A percentile compares a stretch with the other conserved stretches of the same genome.
These are phyloP conservation scores for Enteromius argenteus DNA, from an alignment of 2,797 vertebrate genomes.

Conservation along the genomic window DNA sequence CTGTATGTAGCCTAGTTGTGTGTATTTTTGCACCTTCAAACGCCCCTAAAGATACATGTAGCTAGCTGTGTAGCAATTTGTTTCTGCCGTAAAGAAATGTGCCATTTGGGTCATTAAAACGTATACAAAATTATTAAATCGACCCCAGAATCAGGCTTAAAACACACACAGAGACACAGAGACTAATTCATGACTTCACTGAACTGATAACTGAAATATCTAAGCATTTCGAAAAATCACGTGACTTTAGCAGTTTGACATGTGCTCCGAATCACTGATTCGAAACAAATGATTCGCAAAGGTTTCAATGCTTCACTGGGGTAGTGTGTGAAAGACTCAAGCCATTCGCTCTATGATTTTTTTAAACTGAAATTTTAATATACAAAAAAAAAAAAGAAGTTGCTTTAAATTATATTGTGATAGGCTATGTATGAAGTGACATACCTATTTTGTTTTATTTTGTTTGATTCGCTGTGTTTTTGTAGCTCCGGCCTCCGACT, in stretches of 20 bases:
- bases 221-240: background rate
- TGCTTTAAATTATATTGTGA: background rate
- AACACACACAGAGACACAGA: too few species aligned
- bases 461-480: conserved; percentile 31
- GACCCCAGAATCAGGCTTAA: background rate
- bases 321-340: too few species aligned
- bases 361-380: background rate
- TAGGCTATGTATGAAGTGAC: background rate
- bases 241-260: background rate
- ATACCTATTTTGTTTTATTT: conserved; percentile 35
- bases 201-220: background rate
- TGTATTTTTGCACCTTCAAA: background rate
- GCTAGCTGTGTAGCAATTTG: background rate
- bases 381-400: background rate
- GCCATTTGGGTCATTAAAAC: background rate
- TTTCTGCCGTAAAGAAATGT: background rate
- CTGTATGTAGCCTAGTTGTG: background rate
- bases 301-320: background rate
- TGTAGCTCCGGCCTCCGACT: conserved; percentile 77
- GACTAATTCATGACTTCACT: background rate
- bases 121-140: background rate
- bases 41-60: background rate
- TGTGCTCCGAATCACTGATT: background rate
- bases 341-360: background rate
- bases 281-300: background rate